Evolutionary conservation across 2,113 vertebrate genomes (phyloP), one percentile per base, ranked within the genome.

Genomic region (Hippolais icterina): DNA sequence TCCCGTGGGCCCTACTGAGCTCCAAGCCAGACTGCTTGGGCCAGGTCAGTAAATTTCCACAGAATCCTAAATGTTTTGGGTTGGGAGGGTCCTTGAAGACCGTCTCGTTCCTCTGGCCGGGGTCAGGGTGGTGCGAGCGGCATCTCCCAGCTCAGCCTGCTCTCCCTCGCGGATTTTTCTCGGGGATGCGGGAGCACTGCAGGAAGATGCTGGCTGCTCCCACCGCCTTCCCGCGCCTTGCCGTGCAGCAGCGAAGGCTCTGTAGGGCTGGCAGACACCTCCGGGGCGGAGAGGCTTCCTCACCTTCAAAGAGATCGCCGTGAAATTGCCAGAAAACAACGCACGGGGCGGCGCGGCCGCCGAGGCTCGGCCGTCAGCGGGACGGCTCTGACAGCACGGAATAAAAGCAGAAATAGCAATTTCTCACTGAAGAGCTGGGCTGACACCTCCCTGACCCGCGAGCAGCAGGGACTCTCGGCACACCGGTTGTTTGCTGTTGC

Each of bases 401-500:
- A 21, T 22, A 64, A 20, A 60, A 87, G 85, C 71, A 82, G 83
- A 47, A 95, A 85, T 14, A 50, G 75, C 85, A 65, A 71, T 69
- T 88, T 69, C 92, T 81, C 83, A 35, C 31, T 0, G 57, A 52
- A 56, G 77, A 47, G 52, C 76, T 9, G 25, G 24, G 63, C 87
- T 89, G 84, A 80, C 56, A 49, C 60, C 79, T 50, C 27, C 6
- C 59, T 23, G 65, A 84, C 68, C 86, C 22, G 83, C 1, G 5
- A 69, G 83, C 84, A 94, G 92, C 95, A 41, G 76, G 85, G 63
- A 53, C 87, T 54, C 77, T 54, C 20, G 4, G 59, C 74, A 7
- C 77, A 24, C 94, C 76, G 94, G 53, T 61, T 79, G 93, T 75
- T 96, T 87, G 89, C 95, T 76, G 74, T 4, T 29, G 53, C 77